These are phyloP conservation scores for Cygnus atratus DNA, from an alignment of 2,113 vertebrate genomes.

Conservation along the genomic window DNA sequence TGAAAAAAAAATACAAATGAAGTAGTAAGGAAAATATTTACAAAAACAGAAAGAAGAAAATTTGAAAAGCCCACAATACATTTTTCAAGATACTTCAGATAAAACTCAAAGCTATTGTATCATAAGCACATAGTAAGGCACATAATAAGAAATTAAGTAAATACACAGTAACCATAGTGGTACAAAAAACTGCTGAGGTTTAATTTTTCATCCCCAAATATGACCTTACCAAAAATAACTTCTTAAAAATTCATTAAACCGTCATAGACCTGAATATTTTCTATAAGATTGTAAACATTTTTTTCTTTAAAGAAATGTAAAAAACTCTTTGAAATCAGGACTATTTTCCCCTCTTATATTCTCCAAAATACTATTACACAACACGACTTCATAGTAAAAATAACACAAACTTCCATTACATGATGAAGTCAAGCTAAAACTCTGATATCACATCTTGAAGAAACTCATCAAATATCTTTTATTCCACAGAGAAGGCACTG, in stretches of 20 bases:
- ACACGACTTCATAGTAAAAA: slow-evolving; percentile 36
- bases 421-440: neutral
- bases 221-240: slow-evolving; percentile 86
- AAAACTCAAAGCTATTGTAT: slow-evolving; percentile 79
- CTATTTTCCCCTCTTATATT: slow-evolving; percentile 63
- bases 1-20: slow-evolving; percentile 50
- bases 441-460: slow-evolving; percentile 19
- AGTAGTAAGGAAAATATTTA: slow-evolving; percentile 70
- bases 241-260: slow-evolving; percentile 84
- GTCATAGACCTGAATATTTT: slow-evolving; percentile 85
- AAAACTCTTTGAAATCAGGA: slow-evolving; percentile 62
- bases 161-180: slow-evolving; percentile 83
- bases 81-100: slow-evolving; percentile 77
- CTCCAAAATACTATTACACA: slow-evolving; percentile 41
- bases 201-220: slow-evolving; percentile 73
- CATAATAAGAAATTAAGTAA: slow-evolving; percentile 85
- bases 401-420: neutral
- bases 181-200: slow-evolving; percentile 82
- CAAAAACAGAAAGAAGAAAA: slow-evolving; percentile 59
- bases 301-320: slow-evolving; percentile 69
- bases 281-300: slow-evolving; percentile 81
- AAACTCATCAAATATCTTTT: slow-evolving; percentile 8
- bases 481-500: slow-evolving; percentile 36
- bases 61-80: slow-evolving; percentile 76
- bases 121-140: slow-evolving; percentile 88